These are phyloP conservation scores for Alviniconcha strummeri DNA, from an alignment of 2,888 invertebrate species.

Conservation along the genomic window DNA sequence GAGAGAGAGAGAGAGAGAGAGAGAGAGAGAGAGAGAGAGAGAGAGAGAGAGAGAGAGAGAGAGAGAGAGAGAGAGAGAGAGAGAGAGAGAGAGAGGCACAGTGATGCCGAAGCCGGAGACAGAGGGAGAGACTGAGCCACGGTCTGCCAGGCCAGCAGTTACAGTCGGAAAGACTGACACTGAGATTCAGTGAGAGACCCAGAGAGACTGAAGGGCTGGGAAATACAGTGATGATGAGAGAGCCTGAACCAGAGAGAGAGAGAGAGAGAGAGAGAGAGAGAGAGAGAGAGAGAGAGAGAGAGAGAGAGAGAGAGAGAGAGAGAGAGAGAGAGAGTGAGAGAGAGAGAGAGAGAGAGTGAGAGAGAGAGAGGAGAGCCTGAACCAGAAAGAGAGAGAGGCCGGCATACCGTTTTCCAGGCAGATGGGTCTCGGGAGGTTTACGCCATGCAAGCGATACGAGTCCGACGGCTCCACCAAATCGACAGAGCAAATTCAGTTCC, in stretches of 20 bases:
- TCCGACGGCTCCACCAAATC: constrained; percentile 18
- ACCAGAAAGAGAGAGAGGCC: not conserved
- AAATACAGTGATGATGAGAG: not conserved
- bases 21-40: not conserved
- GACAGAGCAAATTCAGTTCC: constrained; percentile 15
- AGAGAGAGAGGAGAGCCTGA: too few relatives aligned
- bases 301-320: constrained; percentile 14
- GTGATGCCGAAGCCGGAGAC: too few relatives aligned
- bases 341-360: not conserved
- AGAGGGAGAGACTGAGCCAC: not conserved
- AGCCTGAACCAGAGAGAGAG: not conserved
- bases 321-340: constrained; percentile 16
- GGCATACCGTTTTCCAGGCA: not conserved
- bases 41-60: not conserved
- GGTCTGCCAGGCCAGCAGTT: constrained; percentile 2
- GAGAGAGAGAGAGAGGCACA: not conserved
- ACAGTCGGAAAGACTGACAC: not conserved
- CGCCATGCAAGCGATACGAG: constrained; percentile 32
- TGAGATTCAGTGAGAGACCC: too few relatives aligned
- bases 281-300: not conserved
- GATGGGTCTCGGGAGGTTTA: constrained; percentile 7
- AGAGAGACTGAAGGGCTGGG: not conserved
- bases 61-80: not conserved
- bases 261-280: constrained; percentile 26
- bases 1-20: constrained; percentile 5